These are phyloP conservation scores for Porites evermanni DNA, from an alignment of 92 coral and sea anemone genomes.

Conservation along the genomic window DNA sequence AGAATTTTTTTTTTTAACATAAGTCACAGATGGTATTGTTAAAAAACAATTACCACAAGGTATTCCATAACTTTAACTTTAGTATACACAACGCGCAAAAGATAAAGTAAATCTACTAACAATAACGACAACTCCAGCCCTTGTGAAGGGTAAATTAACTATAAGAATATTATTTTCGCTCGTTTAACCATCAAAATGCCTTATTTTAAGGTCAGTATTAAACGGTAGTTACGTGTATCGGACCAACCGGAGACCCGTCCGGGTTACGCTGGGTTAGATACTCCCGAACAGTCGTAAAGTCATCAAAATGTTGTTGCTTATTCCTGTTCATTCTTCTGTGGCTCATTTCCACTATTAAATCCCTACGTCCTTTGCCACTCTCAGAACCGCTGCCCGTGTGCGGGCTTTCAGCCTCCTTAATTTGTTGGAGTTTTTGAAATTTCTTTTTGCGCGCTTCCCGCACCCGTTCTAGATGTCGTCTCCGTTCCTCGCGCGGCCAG, in stretches of 20 bases:
- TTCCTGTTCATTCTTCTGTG: slow-evolving; percentile 86
- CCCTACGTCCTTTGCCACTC: slow-evolving; percentile 83
- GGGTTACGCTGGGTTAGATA: slow-evolving; percentile 89
- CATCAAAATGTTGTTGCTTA: slow-evolving; percentile 80
- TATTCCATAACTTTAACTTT: neutral
- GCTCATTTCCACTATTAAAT: slow-evolving; percentile 87
- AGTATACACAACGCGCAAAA: neutral
- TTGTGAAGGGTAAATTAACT: neutral
- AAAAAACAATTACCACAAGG: neutral
- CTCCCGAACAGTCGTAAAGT: slow-evolving; percentile 97
- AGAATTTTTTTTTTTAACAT: neutral
- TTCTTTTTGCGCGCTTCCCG: slow-evolving; percentile 88
- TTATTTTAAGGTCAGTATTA: slow-evolving; percentile 12
- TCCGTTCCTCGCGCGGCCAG: slow-evolving; percentile 93
- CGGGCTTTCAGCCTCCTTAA: slow-evolving; percentile 82
- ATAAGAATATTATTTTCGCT: neutral
- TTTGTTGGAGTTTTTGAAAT: slow-evolving; percentile 72
- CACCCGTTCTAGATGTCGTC: slow-evolving; percentile 88
- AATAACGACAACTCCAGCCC: neutral
- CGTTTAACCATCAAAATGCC: neutral
- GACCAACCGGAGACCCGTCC: slow-evolving; percentile 86
- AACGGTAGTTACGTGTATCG: slow-evolving; percentile 96
- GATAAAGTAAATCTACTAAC: neutral
- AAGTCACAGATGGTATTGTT: neutral
- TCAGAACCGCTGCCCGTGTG: slow-evolving; percentile 93